Percentiles rank a stretch among this genome's conserved stretches.
phyloP scores from a whole-genome alignment of 2,888 invertebrate species.

The Drosophila parthenogenetica region DNA sequence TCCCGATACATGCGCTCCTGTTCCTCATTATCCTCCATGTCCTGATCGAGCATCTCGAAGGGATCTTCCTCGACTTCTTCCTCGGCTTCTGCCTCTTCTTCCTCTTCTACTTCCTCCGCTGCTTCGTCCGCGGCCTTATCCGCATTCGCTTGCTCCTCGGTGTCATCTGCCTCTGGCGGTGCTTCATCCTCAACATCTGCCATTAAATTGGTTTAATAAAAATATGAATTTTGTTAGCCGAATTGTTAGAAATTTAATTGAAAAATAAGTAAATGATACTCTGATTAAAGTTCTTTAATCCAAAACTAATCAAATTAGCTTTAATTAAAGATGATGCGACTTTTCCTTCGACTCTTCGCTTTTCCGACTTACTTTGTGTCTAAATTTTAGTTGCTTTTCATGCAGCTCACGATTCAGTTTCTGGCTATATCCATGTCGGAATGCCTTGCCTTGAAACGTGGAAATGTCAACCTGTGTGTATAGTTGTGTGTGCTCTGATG shows the following conservation, averaged over 20 bases:
- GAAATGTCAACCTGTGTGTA: conserved; percentile 23
- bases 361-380: conserved; percentile 44
- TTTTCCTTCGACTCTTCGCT: background rate
- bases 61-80: conserved; percentile 31
- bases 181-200: conserved; percentile 5
- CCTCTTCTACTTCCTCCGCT: conserved; percentile 20
- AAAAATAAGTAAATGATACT: conserved; percentile 3
- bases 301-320: background rate
- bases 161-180: background rate
- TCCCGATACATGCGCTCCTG: conserved; percentile 39
- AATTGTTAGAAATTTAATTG: background rate
- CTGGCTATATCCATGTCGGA: conserved; percentile 1
- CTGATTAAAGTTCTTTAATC: background rate
- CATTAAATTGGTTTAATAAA: background rate
- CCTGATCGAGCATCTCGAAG: conserved; percentile 42
- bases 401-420: conserved; percentile 29
- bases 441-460: conserved; percentile 13
- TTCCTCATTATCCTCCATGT: conserved; percentile 30
- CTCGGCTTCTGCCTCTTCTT: conserved; percentile 14
- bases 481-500: conserved; percentile 34
- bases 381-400: conserved; percentile 39
- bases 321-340: background rate
- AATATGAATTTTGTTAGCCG: conserved; percentile 12
- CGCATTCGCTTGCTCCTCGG: background rate
- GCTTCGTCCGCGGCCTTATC: conserved; percentile 15